Evolutionary conservation across 2,797 vertebrate species (phyloP), one percentile per base, ranked within the genome.

Genomic region (Peromyscus melanophrys): DNA sequence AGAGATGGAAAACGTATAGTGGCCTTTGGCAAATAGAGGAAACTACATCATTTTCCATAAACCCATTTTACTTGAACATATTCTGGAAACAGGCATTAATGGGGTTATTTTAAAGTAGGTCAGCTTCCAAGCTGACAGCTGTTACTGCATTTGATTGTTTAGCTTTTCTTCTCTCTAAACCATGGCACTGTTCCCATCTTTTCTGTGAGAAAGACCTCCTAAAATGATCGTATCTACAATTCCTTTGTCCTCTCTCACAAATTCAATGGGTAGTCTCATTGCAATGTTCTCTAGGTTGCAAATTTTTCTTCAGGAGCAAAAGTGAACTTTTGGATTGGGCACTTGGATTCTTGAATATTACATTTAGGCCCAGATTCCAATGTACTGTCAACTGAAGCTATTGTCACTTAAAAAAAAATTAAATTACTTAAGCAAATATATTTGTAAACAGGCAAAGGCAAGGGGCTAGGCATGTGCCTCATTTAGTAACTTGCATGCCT

Each of bases 131-230:
- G 92, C 31, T 63, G 90, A 23, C n/a, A 55, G 52, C 6, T 90
- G 6, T 90, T 85, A 84, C 11, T 27, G 3, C 34, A 78, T 92
- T 90, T 90, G 59, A 67, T 40, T 90, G 52, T 7, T 87, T 90
- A 31, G 3, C 23, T 96, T 96, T 88, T 71, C 59, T 85, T 49
- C 8, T 89, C 80, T 94, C 52, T 94, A 92, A 93, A 88, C 95
- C 82, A 94, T 81, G 67, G 10, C 43, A 80, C 14, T 84, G 6
- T 90, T 78, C 63, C 46, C 46, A 88, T 2, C 71, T 27, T 77
- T 89, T 81, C 59, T 77, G 57, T 43, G 95, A 92, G 65, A 95
- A 91, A 55, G 46, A 49, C 1, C 23, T 69, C 40, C 61, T 96
- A 75, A 90, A 97, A 90, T 78, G 46, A 95, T 93, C 34, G 7